Evolutionary conservation across 2,797 vertebrate genomes (phyloP).

Genomic region (Chelon labrosus): DNA sequence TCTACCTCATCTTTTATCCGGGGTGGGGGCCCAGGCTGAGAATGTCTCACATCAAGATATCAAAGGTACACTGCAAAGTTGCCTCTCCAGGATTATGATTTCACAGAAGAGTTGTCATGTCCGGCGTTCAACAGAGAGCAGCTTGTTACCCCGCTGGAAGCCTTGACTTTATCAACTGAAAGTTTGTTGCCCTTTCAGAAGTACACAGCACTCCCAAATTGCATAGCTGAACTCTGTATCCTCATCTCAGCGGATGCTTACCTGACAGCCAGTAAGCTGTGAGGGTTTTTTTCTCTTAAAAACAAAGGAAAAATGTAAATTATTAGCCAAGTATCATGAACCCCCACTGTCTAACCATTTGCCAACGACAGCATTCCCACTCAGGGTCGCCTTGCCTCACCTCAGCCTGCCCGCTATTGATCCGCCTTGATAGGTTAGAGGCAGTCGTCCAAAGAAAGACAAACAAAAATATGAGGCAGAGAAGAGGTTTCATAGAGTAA

Average conservation of each 20-base stretch:
- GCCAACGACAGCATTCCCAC: constrained; percentile 31
- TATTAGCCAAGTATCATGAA: constrained; percentile 33
- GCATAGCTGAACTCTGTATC: constrained; percentile 57
- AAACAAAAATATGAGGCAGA: constrained; percentile 56
- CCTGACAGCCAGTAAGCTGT: constrained; percentile 1
- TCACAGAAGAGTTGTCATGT: constrained; percentile 68
- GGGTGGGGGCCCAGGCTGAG: constrained; percentile 40
- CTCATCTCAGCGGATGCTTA: constrained; percentile 32
- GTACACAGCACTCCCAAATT: constrained; percentile 64
- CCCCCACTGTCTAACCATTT: constrained; percentile 5
- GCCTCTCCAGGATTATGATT: constrained; percentile 60
- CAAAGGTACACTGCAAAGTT: constrained; percentile 70
- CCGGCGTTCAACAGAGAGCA: constrained; percentile 34
- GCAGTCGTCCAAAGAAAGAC: constrained; percentile 45
- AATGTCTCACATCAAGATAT: constrained; percentile 77
- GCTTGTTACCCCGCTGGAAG: constrained; percentile 46
- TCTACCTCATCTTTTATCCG: constrained; percentile 77
- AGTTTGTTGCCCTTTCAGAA: constrained; percentile 80
- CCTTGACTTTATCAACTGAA: constrained; percentile 71
- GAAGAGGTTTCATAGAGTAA: constrained; percentile 11
- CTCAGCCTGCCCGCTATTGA: constrained; percentile 56
- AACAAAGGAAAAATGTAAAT: constrained; percentile 31
- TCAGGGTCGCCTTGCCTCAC: constrained; percentile 38
- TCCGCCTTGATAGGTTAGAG: constrained; percentile 31
- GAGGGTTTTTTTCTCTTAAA: not conserved